phyloP scores from a whole-genome alignment of 2,797 vertebrate genomes.

The Lagodon rhomboides region DNA sequence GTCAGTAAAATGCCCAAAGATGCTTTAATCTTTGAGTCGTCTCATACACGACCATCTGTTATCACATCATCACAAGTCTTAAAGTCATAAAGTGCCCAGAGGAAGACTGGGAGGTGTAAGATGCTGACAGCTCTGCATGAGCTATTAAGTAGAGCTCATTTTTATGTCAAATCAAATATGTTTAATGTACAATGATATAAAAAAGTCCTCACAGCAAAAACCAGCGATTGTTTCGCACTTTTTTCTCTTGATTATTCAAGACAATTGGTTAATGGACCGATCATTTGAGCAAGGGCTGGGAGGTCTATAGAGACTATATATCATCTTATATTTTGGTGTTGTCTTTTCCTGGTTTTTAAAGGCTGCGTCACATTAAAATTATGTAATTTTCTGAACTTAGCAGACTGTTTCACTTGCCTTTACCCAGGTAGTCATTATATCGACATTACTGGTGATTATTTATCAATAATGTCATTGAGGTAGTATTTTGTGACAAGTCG shows the following conservation, averaged over 20 bases:
- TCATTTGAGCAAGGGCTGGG: background rate
- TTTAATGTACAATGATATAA: background rate
- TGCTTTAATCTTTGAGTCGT: background rate
- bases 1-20: slow-evolving; percentile 8
- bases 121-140: background rate
- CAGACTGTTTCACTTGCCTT: too few relatives aligned
- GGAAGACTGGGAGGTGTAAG: background rate
- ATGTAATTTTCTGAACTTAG: too few relatives aligned
- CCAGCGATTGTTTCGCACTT: background rate
- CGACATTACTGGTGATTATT: too few relatives aligned
- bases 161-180: background rate
- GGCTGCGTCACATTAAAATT: too few relatives aligned
- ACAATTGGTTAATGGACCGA: background rate
- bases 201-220: background rate
- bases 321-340: too few relatives aligned
- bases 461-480: too few relatives aligned
- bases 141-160: background rate
- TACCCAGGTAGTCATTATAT: too few relatives aligned
- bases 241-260: too few relatives aligned
- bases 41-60: background rate
- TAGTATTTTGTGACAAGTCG: too few relatives aligned
- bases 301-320: too few relatives aligned
- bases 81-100: background rate
- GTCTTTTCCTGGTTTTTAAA: too few relatives aligned
- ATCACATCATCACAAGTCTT: background rate